phyloP scores from a whole-genome alignment of 2,888 invertebrate genomes.

The Lordiphosa fenestrarum region DNA sequence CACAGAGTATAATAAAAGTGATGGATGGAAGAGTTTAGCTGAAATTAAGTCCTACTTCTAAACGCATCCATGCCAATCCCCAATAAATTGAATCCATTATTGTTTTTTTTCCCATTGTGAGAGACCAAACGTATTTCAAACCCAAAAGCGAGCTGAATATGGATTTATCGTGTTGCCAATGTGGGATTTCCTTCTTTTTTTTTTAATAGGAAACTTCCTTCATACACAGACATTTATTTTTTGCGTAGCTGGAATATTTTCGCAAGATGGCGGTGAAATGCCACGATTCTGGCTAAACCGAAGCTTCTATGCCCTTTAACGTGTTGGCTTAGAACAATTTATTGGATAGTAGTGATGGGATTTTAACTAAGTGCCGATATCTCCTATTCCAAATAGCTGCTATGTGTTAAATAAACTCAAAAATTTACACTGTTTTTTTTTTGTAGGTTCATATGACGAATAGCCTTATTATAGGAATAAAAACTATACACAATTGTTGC shows the following conservation, averaged over 20 bases:
- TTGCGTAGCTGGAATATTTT: constrained; percentile 1
- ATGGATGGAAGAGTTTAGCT: too few species aligned
- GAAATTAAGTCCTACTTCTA: not conserved
- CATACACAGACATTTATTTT: not conserved
- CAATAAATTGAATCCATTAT: constrained; percentile 43
- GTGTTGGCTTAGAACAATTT: too few species aligned
- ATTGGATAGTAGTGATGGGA: not conserved
- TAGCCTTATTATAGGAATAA: not conserved
- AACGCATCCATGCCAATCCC: constrained; percentile 19
- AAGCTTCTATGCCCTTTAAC: too few species aligned
- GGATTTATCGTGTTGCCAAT: constrained; percentile 40
- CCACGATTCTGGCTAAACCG: too few species aligned
- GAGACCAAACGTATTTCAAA: constrained; percentile 15
- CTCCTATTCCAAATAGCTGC: too few species aligned
- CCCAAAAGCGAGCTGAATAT: constrained; percentile 26
- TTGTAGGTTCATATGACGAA: too few species aligned
- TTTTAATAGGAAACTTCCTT: constrained; percentile 30
- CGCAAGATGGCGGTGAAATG: constrained; percentile 1
- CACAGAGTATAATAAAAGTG: too few species aligned
- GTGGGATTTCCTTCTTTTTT: constrained; percentile 5
- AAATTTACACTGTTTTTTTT: too few species aligned
- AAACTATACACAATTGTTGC: too few species aligned
- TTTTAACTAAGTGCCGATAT: too few species aligned
- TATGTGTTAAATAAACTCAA: too few species aligned
- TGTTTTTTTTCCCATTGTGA: constrained; percentile 30